Conservation (phyloP, 2,797 vertebrate species). For the Moxostoma hubbsi region DNA sequence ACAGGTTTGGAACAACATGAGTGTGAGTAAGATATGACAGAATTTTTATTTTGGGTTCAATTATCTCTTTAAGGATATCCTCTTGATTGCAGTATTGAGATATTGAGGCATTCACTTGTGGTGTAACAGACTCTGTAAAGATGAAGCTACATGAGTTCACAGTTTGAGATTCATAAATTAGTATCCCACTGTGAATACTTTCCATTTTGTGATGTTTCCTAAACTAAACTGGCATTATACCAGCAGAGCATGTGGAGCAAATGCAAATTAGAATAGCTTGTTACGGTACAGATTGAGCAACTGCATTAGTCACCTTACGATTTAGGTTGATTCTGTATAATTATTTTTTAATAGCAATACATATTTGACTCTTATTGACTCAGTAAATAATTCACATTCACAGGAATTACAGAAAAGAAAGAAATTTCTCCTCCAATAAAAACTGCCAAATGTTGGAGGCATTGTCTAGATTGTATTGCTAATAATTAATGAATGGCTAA, state of each 20-base stretch:
- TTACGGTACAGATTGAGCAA: neutral
- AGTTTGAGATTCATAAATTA: neutral
- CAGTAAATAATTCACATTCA: no score
- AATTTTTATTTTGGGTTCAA: no score
- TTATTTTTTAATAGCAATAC: no score
- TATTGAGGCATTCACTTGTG: neutral
- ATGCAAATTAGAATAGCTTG: neutral
- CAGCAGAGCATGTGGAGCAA: neutral
- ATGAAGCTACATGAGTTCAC: slow-evolving; percentile 14
- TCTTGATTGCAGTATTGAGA: neutral
- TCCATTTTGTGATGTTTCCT: neutral
- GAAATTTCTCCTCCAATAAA: neutral
- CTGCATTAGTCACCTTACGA: neutral
- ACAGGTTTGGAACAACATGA: no score
- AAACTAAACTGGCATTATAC: neutral
- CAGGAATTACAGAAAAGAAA: neutral
- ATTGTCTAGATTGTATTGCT: neutral
- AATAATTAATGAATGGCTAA: no score
- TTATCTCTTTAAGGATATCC: no score
- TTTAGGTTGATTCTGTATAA: neutral
- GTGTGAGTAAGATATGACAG: no score
- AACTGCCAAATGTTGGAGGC: neutral
- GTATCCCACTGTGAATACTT: slow-evolving; percentile 5
- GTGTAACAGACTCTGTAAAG: neutral
- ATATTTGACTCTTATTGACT: no score